These are phyloP conservation scores for Lomographa bimaculata DNA, from an alignment of 2,888 invertebrate genomes.

Conservation along the genomic window DNA sequence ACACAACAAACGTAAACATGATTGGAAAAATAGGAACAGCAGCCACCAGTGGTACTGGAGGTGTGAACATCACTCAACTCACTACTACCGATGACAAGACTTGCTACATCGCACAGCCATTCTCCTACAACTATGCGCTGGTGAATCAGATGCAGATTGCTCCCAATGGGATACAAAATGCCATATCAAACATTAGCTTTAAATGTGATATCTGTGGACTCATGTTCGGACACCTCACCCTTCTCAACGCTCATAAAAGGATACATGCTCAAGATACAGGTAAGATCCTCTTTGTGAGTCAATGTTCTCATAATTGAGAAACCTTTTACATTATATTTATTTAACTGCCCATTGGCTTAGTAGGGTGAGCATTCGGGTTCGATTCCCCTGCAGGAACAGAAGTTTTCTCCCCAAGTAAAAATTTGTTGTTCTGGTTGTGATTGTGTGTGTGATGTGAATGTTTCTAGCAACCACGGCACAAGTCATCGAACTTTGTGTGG, in stretches of 20 bases:
- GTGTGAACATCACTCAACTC: slow-evolving; percentile 88
- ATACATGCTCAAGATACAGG: slow-evolving; percentile 87
- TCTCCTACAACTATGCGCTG: slow-evolving; percentile 92
- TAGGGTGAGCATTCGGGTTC: no score
- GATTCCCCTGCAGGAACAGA: no score
- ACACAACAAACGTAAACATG: slow-evolving; percentile 87
- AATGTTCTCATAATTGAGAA: no score
- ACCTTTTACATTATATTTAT: no score
- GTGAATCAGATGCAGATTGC: slow-evolving; percentile 94
- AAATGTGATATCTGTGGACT: slow-evolving; percentile 95
- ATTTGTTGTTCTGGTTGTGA: no score
- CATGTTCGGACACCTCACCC: slow-evolving; percentile 91
- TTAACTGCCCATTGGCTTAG: no score
- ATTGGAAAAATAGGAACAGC: slow-evolving; percentile 84
- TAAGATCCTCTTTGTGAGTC: slow-evolving; percentile 36
- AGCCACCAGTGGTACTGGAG: slow-evolving; percentile 66
- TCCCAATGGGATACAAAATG: slow-evolving; percentile 86
- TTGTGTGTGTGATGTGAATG: no score
- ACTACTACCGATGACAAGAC: slow-evolving; percentile 86
- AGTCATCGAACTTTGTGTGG: no score
- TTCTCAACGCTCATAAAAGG: slow-evolving; percentile 94
- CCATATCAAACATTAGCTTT: slow-evolving; percentile 92
- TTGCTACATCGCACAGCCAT: slow-evolving; percentile 90
- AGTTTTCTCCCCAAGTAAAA: no score
- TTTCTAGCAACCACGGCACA: no score